Evolutionary conservation across 1,140 invertebrate species (phyloP).

Genomic region (Brachionus calyciflorus): DNA sequence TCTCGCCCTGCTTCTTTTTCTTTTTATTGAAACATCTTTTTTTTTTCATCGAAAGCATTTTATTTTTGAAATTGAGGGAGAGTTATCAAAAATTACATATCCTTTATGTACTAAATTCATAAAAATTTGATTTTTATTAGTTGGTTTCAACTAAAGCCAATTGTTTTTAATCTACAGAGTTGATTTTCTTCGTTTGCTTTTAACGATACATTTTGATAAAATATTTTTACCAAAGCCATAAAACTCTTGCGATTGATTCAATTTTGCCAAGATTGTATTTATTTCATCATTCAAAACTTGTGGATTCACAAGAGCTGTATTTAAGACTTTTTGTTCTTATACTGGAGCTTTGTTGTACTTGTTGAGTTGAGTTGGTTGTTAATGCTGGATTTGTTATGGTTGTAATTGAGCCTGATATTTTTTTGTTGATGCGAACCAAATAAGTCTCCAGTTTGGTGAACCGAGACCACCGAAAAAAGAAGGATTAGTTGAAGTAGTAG

Average conservation of each 20-base stretch:
- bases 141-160: conserved; percentile 81
- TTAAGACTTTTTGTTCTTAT: conserved; percentile 47
- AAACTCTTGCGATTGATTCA: conserved; percentile 86
- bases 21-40: too few relatives aligned
- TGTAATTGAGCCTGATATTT: too few relatives aligned
- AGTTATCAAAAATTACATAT: too few relatives aligned
- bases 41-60: too few relatives aligned
- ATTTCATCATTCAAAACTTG: conserved; percentile 85
- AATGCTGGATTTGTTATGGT: too few relatives aligned
- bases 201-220: conserved; percentile 47
- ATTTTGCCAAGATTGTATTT: conserved; percentile 82
- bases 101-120: too few relatives aligned
- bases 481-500: conserved; percentile 48
- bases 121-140: conserved; percentile 76
- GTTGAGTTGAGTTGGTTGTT: conserved; percentile 60
- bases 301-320: conserved; percentile 72
- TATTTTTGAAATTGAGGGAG: too few relatives aligned
- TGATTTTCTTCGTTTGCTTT: conserved; percentile 36
- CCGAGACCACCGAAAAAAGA: conserved; percentile 49
- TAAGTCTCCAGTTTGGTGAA: conserved; percentile 50
- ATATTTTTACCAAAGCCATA: conserved; percentile 79
- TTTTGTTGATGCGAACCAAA: conserved; percentile 44
- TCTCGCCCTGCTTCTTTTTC: too few relatives aligned
- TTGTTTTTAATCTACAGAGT: conserved; percentile 63
- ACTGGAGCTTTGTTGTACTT: conserved; percentile 63